Conservation (phyloP, 1,140 invertebrate genomes). For the Cherax destructor region DNA sequence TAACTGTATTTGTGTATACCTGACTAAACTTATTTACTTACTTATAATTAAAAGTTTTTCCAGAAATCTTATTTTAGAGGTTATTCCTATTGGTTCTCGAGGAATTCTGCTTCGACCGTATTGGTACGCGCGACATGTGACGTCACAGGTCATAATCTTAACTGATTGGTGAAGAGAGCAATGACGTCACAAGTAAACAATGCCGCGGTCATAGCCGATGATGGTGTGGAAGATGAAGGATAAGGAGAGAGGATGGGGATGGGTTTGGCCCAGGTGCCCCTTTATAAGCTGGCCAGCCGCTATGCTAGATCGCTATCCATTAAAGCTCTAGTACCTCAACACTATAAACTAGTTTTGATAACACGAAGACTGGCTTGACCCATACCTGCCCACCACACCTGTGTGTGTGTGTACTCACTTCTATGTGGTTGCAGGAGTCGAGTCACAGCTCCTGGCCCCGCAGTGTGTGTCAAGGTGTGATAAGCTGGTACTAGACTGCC, state of each 20-base stretch:
- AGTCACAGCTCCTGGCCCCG: no score
- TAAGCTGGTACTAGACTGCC: no score
- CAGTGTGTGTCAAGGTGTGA: no score
- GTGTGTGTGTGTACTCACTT: not conserved
- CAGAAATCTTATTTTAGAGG: not conserved
- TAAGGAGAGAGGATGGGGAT: not conserved
- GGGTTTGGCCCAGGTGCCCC: not conserved
- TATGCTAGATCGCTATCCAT: not conserved
- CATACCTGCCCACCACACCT: not conserved
- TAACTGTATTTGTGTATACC: no score
- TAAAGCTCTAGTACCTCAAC: slow-evolving; percentile 12
- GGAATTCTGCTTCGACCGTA: not conserved
- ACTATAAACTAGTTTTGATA: slow-evolving; percentile 8
- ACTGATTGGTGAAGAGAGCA: not conserved
- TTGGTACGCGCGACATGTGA: not conserved
- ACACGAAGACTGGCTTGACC: not conserved
- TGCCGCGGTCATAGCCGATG: not conserved
- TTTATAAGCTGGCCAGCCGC: not conserved
- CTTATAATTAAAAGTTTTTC: no score
- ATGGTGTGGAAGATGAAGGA: no score
- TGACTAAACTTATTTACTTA: no score
- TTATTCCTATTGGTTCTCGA: not conserved
- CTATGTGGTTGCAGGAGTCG: no score
- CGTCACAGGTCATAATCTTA: not conserved
- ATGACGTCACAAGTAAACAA: not conserved